These are phyloP conservation scores for Eptesicus fuscus DNA, from an alignment of 2,113 vertebrate species.

Conservation along the genomic window DNA sequence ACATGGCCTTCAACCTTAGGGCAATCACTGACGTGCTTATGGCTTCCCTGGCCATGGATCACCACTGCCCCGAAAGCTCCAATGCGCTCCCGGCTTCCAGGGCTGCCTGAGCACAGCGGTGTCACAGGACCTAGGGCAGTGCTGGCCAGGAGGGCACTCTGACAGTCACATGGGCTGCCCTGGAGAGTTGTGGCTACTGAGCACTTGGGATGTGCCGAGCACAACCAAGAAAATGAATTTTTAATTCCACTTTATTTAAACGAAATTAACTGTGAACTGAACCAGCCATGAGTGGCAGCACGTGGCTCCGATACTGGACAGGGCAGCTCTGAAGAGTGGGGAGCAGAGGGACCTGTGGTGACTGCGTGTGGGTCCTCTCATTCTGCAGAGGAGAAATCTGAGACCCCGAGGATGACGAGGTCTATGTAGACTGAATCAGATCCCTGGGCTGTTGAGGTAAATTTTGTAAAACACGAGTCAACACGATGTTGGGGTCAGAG, in stretches of 20 bases:
- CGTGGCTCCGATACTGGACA: neutral
- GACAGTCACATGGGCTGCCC: accelerated
- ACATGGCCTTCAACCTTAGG: neutral
- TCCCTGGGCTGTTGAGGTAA: accelerated
- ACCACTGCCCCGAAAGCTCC: no score
- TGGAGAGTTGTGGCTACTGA: accelerated
- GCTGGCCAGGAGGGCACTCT: neutral
- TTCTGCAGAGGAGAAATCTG: neutral
- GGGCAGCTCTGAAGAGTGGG: accelerated
- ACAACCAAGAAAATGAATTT: neutral
- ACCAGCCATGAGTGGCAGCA: neutral
- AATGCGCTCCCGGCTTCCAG: neutral
- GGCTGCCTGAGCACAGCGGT: neutral
- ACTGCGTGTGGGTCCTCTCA: accelerated
- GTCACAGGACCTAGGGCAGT: neutral
- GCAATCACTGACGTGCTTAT: neutral
- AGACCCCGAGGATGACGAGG: neutral
- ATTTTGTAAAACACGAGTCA: neutral
- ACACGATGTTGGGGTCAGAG: accelerated
- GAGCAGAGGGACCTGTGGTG: neutral
- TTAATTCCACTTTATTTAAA: neutral
- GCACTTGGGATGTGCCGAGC: neutral
- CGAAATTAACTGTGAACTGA: neutral
- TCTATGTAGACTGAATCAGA: no score
- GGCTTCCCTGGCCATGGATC: neutral